Evolutionary conservation across 2,113 vertebrate genomes (phyloP).

Genomic region (Perca schrenkii): DNA sequence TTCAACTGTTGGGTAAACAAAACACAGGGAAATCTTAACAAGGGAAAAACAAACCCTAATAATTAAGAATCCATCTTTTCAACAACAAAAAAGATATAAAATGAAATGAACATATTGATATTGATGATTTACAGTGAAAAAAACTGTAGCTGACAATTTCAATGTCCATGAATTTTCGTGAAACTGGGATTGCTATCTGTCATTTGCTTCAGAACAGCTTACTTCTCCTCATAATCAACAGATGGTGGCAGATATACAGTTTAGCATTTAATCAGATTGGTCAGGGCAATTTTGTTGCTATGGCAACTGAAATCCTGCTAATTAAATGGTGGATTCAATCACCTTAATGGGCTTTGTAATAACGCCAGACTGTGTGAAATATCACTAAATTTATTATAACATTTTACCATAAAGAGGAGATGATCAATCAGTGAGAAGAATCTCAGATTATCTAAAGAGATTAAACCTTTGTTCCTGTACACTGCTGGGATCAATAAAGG

Average conservation of each 20-base stretch:
- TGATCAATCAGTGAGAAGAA: slow-evolving; percentile 10
- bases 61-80: slow-evolving; percentile 47
- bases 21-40: slow-evolving; percentile 39
- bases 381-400: slow-evolving; percentile 19
- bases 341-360: slow-evolving; percentile 22
- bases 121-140: slow-evolving; percentile 15
- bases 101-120: slow-evolving; percentile 13
- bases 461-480: slow-evolving; percentile 10
- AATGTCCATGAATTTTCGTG: slow-evolving; percentile 22
- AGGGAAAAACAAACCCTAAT: slow-evolving; percentile 20
- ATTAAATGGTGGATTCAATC: slow-evolving; percentile 36
- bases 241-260: slow-evolving; percentile 51
- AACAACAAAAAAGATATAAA: slow-evolving; percentile 50
- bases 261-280: slow-evolving; percentile 59
- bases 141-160: slow-evolving; percentile 20
- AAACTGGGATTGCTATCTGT: slow-evolving; percentile 28
- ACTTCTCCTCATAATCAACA: slow-evolving; percentile 43
- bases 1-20: slow-evolving; percentile 41
- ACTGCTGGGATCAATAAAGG: slow-evolving; percentile 20
- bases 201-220: slow-evolving; percentile 39
- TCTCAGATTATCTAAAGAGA: slow-evolving; percentile 14
- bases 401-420: not conserved
- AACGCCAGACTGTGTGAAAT: slow-evolving; percentile 32
- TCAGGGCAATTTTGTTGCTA: slow-evolving; percentile 51
- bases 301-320: slow-evolving; percentile 41